These are phyloP conservation scores for Phyllotis vaccarum DNA, from an alignment of 2,797 vertebrate species.

Conservation along the genomic window DNA sequence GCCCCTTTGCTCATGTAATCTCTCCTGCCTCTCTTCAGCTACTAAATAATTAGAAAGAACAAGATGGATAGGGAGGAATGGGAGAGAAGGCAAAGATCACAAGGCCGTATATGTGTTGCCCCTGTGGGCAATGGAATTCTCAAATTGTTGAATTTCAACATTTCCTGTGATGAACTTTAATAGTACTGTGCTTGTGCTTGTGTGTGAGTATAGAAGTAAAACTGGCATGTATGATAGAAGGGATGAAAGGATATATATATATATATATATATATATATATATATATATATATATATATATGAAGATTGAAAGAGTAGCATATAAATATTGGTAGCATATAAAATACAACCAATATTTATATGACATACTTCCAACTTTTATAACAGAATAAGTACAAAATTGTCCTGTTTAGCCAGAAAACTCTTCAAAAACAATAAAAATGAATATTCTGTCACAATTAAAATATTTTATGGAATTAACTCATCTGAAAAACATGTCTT, in stretches of 20 bases:
- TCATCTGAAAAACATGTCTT: neutral
- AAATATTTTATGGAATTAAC: neutral
- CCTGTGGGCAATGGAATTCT: neutral
- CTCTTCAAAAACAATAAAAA: slow-evolving; percentile 12
- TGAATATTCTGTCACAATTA: neutral
- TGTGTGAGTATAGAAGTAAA: neutral
- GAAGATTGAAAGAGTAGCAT: no score
- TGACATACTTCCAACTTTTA: slow-evolving; percentile 29
- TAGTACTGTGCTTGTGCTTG: neutral
- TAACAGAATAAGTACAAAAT: slow-evolving; percentile 33
- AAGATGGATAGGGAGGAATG: no score
- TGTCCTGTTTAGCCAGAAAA: slow-evolving; percentile 35
- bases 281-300: no score
- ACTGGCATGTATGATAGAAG: no score
- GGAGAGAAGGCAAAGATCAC: neutral
- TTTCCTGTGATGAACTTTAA: neutral
- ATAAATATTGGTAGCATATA: slow-evolving; percentile 3
- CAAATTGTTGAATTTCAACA: slow-evolving; percentile 26
- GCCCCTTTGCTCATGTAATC: no score
- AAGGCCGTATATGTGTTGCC: neutral
- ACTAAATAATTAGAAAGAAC: neutral
- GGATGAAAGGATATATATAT: no score
- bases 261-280: no score
- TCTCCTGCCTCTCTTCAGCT: no score
- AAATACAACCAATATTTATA: neutral